Conservation (phyloP, 2,888 invertebrate species). For the Eumerus sabulonum region DNA sequence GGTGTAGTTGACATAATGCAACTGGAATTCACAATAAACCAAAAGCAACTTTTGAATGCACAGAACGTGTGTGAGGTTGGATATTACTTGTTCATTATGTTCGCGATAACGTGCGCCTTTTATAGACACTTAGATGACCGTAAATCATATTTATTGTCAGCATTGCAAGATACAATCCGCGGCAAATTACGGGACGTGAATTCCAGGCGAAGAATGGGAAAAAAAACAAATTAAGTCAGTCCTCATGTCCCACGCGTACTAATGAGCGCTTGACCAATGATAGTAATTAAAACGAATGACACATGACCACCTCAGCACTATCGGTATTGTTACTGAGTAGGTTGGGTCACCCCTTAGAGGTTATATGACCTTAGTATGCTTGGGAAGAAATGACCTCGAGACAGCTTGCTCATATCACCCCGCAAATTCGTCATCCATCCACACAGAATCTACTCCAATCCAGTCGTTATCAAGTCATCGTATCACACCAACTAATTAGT, state of each 20-base stretch:
- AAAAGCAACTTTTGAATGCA: constrained; percentile 28
- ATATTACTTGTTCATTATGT: constrained; percentile 47
- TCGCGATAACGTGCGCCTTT: constrained; percentile 47
- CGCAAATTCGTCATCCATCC: constrained; percentile 17
- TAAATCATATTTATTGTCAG: constrained; percentile 52
- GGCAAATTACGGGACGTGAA: constrained; percentile 42
- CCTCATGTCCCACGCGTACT: constrained; percentile 51
- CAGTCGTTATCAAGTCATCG: constrained; percentile 28
- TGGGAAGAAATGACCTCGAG: constrained; percentile 25
- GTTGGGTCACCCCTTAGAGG: background rate
- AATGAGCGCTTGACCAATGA: constrained; percentile 27
- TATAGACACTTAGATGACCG: constrained; percentile 51
- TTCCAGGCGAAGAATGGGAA: constrained; percentile 6
- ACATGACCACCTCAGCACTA: constrained; percentile 39
- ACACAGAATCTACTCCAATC: background rate
- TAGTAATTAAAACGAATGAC: constrained; percentile 45
- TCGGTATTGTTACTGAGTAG: constrained; percentile 11
- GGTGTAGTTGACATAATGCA: constrained; percentile 35
- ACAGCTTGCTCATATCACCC: background rate
- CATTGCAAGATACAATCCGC: constrained; percentile 51
- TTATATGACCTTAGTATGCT: constrained; percentile 11
- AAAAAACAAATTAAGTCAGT: background rate
- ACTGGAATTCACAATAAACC: constrained; percentile 18
- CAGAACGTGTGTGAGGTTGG: constrained; percentile 52
- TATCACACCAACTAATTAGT: constrained; percentile 32